Base-by-base conservation (phyloP, 2,888 invertebrate genomes). In the Gari tellinella region DNA sequence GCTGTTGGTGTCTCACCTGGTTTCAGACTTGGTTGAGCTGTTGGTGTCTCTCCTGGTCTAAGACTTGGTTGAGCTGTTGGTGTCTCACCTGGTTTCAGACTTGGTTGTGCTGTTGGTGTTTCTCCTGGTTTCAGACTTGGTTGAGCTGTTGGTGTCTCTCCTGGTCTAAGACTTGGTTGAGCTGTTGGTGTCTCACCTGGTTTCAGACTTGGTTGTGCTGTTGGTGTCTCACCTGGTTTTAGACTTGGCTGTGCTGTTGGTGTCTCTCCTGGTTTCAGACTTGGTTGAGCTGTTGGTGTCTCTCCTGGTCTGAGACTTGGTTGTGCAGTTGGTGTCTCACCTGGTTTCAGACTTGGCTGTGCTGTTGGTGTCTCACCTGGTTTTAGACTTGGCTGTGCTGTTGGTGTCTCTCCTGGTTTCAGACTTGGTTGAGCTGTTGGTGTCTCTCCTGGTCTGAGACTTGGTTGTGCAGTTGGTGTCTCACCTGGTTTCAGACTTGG, bases 311-410 rank as follows among this genome's bases (percentile, higher is more conserved):
- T 40, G 19, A 64, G 38, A 17, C 56, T 31, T 60, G 67, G 72
- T 23, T 70, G 53, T 43, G 78, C 62, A 25, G 75, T 70, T 65
- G 82, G 80, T 31, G 69, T 63, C 21, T 68, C 69, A 12, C 72
- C 68, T 46, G 60, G 25, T 14, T 40, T 21, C 2, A 64, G 1
- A 0, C 55, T 43, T 65, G 73, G 81, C 48, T 67, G 63, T 43
- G 61, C 72, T 52, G 81, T 60, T 48, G 76, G 80, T 49, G 72
- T 31, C n/a, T 69, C 51, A 41, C 73, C 73, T 21, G 72, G 55
- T n/a, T 46, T 49, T 10, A 57, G 2, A 49, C 53, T 43, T 26
- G 66, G 68, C 12, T 61, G 40, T 12, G 63, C 67, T 41, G 74
- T 74, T 58, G 75, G 72, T 37, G 65, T 49, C 8, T 53, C 49